Conservation (phyloP, 2,797 vertebrate species). For the Malacoctenus gilli region DNA sequence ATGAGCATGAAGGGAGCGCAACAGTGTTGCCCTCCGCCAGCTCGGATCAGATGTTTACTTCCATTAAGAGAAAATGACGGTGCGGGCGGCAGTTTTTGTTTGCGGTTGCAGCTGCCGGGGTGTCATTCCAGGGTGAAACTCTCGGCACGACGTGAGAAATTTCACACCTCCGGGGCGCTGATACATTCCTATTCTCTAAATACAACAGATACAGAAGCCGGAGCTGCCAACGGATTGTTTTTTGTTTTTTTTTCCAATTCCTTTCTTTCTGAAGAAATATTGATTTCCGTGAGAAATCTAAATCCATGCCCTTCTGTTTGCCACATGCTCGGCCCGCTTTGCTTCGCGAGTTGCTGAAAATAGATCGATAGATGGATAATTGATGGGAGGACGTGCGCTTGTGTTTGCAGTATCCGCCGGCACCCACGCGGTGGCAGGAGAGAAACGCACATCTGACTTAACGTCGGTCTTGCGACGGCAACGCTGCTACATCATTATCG, state of each 20-base stretch:
- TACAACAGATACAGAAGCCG: background rate
- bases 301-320: conserved; percentile 1
- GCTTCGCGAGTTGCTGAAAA: conserved; percentile 12
- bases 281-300: conserved; percentile 1
- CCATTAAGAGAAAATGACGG: conserved; percentile 4
- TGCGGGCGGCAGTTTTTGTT: conserved; percentile 1
- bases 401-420: conserved; percentile 47
- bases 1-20: too few species aligned
- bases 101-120: background rate
- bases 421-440: conserved; percentile 75
- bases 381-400: conserved; percentile 6
- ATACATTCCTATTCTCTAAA: background rate
- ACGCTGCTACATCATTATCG: conserved; percentile 53
- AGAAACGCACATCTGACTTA: conserved; percentile 53
- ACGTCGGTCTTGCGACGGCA: conserved; percentile 42
- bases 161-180: background rate
- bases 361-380: background rate
- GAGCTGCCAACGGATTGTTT: too few species aligned
- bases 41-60: conserved; percentile 2
- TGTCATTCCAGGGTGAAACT: conserved; percentile 1
- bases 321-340: background rate
- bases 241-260: too few species aligned
- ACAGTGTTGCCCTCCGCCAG: background rate
- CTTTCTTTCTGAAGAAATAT: background rate
- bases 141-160: background rate